These are phyloP conservation scores for Pelosia muscerda DNA, from an alignment of 2,888 invertebrate species.

Conservation along the genomic window DNA sequence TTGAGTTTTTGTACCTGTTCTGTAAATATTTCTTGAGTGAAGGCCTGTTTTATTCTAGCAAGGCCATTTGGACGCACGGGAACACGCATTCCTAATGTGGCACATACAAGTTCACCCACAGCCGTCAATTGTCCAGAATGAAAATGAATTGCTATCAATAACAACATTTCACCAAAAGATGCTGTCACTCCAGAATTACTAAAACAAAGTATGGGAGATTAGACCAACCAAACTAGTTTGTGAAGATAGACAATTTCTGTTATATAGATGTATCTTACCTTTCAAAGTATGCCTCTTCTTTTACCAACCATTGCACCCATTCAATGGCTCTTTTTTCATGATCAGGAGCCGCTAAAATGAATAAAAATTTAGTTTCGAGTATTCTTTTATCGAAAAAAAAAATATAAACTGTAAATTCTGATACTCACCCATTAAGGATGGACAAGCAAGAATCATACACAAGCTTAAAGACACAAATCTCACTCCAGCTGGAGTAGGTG, in stretches of 20 bases:
- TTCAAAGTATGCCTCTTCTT: conserved; percentile 96
- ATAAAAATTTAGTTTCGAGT: background rate
- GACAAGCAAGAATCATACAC: conserved; percentile 98
- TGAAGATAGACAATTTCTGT: background rate
- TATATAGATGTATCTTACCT: conserved; percentile 87
- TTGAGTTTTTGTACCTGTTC: conserved; percentile 89
- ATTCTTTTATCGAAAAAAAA: too few relatives aligned
- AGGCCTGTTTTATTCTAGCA: conserved; percentile 96
- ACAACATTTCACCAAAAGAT: conserved; percentile 97
- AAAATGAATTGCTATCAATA: conserved; percentile 98
- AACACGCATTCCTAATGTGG: conserved; percentile 98
- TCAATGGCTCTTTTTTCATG: conserved; percentile 95
- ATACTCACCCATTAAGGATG: conserved; percentile 91
- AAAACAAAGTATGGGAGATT: conserved; percentile 38
- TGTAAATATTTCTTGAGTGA: conserved; percentile 98
- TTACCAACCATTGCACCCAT: conserved; percentile 97
- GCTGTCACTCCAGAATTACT: conserved; percentile 94
- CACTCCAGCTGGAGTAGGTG: conserved; percentile 96
- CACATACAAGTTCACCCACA: conserved; percentile 97
- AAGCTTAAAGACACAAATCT: conserved; percentile 96
- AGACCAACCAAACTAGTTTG: background rate
- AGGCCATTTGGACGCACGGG: conserved; percentile 95
- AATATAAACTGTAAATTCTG: conserved; percentile 58
- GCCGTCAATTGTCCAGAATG: conserved; percentile 97
- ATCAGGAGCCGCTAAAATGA: conserved; percentile 86